Percentiles rank a stretch among this genome's conserved stretches.
Evolutionary conservation across 30 jellyfish, hydroid and myxozoan genomes (phyloP).

Genomic region (Aurelia coerulea): DNA sequence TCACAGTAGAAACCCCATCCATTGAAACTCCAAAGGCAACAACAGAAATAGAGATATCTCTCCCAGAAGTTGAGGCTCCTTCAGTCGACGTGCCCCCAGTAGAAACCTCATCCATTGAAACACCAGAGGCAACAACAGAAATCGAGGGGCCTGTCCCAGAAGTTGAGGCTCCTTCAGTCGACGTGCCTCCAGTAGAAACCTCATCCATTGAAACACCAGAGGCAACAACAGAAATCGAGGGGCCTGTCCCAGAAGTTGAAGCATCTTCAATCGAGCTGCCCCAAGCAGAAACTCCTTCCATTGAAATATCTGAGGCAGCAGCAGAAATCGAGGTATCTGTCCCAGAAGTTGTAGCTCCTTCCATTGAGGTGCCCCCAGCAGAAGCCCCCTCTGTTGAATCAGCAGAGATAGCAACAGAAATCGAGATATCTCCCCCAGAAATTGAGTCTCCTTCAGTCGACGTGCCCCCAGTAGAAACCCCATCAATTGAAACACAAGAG

Average conservation of each 20-base stretch:
- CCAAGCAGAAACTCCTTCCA: neutral
- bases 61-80: neutral
- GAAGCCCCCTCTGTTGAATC: neutral
- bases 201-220: neutral
- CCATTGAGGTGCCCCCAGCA: too few species aligned
- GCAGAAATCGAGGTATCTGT: neutral
- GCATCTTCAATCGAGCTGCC: slow-evolving; percentile 3
- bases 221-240: neutral
- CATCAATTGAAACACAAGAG: too few species aligned
- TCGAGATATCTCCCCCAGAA: slow-evolving; percentile 5
- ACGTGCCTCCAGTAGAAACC: neutral
- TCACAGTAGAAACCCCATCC: slow-evolving; percentile 9
- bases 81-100: too few species aligned
- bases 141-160: neutral
- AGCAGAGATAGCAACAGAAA: neutral
- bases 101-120: neutral
- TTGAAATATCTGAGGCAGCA: too few species aligned
- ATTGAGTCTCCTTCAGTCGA: neutral
- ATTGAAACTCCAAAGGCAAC: too few species aligned
- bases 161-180: slow-evolving; percentile 1
- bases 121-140: neutral
- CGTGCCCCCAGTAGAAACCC: neutral
- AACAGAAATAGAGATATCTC: neutral
- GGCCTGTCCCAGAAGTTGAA: neutral
- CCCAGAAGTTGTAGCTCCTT: neutral